A percentile compares a stretch with the other conserved stretches of the same genome.
Evolutionary conservation across 2,113 vertebrate species (phyloP).

Genomic region (Acanthisitta chloris): DNA sequence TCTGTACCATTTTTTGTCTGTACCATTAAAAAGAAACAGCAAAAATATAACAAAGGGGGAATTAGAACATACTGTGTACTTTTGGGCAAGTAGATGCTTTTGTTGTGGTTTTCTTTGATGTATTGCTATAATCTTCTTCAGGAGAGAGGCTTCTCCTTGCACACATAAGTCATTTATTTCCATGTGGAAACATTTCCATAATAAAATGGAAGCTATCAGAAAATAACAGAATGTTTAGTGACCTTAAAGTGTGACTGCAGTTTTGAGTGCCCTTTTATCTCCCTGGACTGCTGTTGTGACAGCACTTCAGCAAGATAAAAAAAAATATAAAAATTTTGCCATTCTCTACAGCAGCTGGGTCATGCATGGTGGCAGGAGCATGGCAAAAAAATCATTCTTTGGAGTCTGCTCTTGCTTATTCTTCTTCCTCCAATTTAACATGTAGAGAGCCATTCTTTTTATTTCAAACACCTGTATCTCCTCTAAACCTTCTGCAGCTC

Average conservation of each 20-base stretch:
- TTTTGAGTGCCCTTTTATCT: neutral
- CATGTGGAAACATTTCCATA: neutral
- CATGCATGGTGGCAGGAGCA: rapidly evolving
- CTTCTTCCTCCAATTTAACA: neutral
- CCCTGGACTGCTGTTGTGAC: neutral
- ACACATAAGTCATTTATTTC: neutral
- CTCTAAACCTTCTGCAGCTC: neutral
- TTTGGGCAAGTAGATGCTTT: neutral
- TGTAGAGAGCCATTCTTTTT: neutral
- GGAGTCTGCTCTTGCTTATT: neutral
- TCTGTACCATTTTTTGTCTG: neutral
- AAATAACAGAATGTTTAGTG: neutral
- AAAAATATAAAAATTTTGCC: neutral
- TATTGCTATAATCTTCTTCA: neutral
- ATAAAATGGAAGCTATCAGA: neutral
- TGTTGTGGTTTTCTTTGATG: constrained; percentile 1
- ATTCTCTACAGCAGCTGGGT: neutral
- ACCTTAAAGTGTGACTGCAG: neutral
- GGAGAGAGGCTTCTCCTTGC: neutral
- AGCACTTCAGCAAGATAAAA: neutral
- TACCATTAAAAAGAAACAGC: neutral
- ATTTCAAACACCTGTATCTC: constrained; percentile 27
- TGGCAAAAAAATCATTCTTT: neutral
- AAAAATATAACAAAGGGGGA: neutral
- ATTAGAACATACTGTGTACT: neutral